Evolutionary conservation across 2,113 vertebrate species (phyloP), one percentile per base, ranked within the genome.

Genomic region (Garra rufa): DNA sequence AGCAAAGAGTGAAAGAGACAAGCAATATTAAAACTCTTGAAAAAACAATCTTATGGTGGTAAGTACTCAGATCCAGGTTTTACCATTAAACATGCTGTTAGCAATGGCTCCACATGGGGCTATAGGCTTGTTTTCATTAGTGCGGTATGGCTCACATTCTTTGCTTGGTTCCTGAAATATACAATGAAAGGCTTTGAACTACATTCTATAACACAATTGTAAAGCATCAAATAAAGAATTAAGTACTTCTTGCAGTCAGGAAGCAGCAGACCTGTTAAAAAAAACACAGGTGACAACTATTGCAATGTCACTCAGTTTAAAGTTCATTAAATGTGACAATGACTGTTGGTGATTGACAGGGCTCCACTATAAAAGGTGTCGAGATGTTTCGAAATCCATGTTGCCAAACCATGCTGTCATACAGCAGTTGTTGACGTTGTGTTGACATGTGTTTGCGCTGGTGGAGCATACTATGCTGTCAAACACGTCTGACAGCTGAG

Each of bases 31-130:
- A 57, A 8, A 13, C 10, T 57, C 21, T 6, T 26, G 19, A n/a
- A 19, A 34, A 30, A 50, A 75, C 10, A 1, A 11, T n/a, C 46
- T n/a, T 13, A 30, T 3, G 0, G 19, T 55, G 69, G 26, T 3
- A 85, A n/a, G 52, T 41, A n/a, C 28, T 65, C 9, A 3, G 38
- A 65, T 30, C 24, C 3, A 52, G 8, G 24, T 74, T 95, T 88
- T 94, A 99, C 98, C 98, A 85, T 99, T 99, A 89, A 99, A 99
- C 95, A 99, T 97, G 92, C 98, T 99, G 95, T 99, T 99, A 89
- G 98, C 98, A 90, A 99, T 98, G 80, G 98, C 98, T n/a, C 98
- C 98, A 88, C 97, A 99, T 21, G 98, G 98, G 50, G 97, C 98
- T 74, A 98, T 96, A 0, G 97, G 96, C 70, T 94, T 94, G 85